Percentiles rank a stretch among this genome's conserved stretches.
Conservation (phyloP, 2,888 invertebrate genomes). For the Dicyrtoma fusca region DNA sequence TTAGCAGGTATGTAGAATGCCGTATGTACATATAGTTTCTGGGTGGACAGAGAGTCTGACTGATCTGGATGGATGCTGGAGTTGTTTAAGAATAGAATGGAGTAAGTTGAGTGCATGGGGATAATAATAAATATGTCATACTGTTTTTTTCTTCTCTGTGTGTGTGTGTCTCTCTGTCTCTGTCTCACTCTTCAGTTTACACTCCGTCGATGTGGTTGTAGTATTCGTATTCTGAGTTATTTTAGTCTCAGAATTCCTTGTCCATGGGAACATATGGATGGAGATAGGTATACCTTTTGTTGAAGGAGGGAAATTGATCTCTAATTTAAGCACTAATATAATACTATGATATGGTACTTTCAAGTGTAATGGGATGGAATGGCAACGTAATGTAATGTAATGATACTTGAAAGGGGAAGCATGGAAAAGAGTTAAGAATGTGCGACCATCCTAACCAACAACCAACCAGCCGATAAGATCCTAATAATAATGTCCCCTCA, state of each 20-base stretch:
- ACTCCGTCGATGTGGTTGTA: neutral
- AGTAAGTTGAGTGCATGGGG: conserved; percentile 1
- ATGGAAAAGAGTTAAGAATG: neutral
- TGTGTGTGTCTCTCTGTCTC: too few relatives aligned
- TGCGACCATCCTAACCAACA: neutral
- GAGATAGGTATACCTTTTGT: too few relatives aligned
- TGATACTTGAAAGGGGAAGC: neutral
- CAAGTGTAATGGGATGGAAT: too few relatives aligned
- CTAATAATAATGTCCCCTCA: too few relatives aligned
- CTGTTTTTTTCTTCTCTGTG: too few relatives aligned
- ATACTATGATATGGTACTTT: too few relatives aligned
- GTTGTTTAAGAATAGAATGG: neutral
- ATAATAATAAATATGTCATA: conserved; percentile 23
- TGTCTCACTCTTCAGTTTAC: too few relatives aligned
- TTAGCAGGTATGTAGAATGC: neutral
- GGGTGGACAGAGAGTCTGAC: neutral
- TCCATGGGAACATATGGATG: too few relatives aligned
- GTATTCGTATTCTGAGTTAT: conserved; percentile 2
- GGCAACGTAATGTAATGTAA: too few relatives aligned
- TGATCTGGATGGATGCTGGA: too few relatives aligned
- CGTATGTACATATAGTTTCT: neutral
- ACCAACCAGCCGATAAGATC: neutral
- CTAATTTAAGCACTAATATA: too few relatives aligned
- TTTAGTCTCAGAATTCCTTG: neutral
- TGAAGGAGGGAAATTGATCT: too few relatives aligned